Evolutionary conservation across 2,888 invertebrate species (phyloP).

Genomic region (Pyrgus malvae): DNA sequence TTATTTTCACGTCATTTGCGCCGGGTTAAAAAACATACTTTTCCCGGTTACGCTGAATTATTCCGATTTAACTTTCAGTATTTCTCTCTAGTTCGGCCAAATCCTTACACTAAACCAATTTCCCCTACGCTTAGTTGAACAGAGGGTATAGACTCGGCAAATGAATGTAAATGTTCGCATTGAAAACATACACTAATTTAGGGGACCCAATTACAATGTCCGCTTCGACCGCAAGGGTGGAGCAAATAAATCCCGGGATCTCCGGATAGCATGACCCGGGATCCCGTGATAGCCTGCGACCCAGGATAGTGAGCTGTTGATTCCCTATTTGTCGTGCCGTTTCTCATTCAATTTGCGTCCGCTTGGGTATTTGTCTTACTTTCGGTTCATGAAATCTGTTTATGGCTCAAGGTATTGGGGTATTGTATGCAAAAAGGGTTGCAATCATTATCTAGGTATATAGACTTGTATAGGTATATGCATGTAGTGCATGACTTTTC

Average conservation of each 20-base stretch:
- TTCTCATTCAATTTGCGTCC: constrained; percentile 21
- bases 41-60: no score
- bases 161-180: constrained; percentile 28
- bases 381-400: not conserved
- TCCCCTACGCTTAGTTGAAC: constrained; percentile 22
- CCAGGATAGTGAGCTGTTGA: constrained; percentile 25
- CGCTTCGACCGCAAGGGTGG: constrained; percentile 26
- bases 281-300: constrained; percentile 4
- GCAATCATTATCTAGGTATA: no score
- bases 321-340: constrained; percentile 20
- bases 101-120: constrained; percentile 19
- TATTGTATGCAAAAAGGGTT: no score
- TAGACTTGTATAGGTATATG: no score
- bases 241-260: constrained; percentile 28
- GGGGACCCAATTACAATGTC: constrained; percentile 22
- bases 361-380: constrained; percentile 9
- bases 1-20: not conserved
- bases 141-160: constrained; percentile 20
- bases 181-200: constrained; percentile 24
- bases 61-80: not conserved
- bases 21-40: not conserved
- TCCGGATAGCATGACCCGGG: constrained; percentile 10
- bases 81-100: not conserved
- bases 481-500: no score
- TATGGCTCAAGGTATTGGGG: no score